A percentile compares a stretch with the other conserved stretches of the same genome.
These are phyloP conservation scores for Cremastobaeus sp. DNA, from an alignment of 2,888 invertebrate genomes.

Conservation along the genomic window DNA sequence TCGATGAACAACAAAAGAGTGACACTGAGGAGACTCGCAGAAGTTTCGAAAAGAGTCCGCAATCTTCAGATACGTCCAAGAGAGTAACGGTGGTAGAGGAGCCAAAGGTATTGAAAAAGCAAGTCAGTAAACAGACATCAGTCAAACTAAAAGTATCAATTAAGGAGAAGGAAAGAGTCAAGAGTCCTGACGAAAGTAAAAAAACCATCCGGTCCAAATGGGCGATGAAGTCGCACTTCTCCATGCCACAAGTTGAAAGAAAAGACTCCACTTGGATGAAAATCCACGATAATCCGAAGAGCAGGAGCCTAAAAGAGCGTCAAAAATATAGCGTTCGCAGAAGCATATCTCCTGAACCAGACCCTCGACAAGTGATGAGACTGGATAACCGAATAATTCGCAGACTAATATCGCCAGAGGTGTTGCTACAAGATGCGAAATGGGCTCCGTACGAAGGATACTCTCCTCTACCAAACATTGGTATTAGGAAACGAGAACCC, in stretches of 20 bases:
- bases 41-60: conserved; percentile 62
- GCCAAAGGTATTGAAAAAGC: conserved; percentile 25
- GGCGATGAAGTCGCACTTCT: conserved; percentile 75
- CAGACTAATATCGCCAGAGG: conserved; percentile 74
- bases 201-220: conserved; percentile 70
- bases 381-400: conserved; percentile 72
- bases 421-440: conserved; percentile 71
- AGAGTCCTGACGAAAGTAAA: conserved; percentile 67
- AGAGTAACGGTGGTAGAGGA: conserved; percentile 69
- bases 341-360: conserved; percentile 76
- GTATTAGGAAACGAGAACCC: conserved; percentile 73
- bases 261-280: conserved; percentile 69
- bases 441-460: conserved; percentile 76
- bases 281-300: conserved; percentile 69
- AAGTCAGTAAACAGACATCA: conserved; percentile 57
- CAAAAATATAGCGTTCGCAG: conserved; percentile 74
- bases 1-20: conserved; percentile 46
- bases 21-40: conserved; percentile 67
- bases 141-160: conserved; percentile 66
- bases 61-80: conserved; percentile 66
- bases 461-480: conserved; percentile 74
- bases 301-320: conserved; percentile 74
- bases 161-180: too few relatives aligned
- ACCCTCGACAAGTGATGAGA: conserved; percentile 69
- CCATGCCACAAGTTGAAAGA: conserved; percentile 71